A percentile compares a stretch with the other conserved stretches of the same genome.
These are phyloP conservation scores for Drosophila gunungcola DNA, from an alignment of 1,140 invertebrate genomes.

Conservation along the genomic window DNA sequence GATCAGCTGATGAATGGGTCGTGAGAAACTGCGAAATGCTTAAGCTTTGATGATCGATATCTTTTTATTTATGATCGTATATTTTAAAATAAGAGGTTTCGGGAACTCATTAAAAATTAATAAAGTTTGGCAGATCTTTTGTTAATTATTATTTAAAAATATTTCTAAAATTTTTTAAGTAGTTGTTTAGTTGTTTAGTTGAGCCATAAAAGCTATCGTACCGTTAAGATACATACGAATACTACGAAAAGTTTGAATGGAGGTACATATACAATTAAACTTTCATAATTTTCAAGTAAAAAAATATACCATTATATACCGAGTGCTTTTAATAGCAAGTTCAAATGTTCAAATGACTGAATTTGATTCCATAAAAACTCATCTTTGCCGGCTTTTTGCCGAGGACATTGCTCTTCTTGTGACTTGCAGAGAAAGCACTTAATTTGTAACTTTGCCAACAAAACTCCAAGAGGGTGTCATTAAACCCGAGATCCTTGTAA, in stretches of 20 bases:
- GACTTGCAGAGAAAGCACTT: constrained; percentile 1
- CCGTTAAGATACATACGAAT: too few species aligned
- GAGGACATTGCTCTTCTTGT: constrained; percentile 12
- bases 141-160: background rate
- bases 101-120: too few species aligned
- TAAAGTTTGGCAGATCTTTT: too few species aligned
- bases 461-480: constrained; percentile 19
- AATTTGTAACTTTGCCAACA: constrained; percentile 24
- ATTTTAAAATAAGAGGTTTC: too few species aligned
- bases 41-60: too few species aligned
- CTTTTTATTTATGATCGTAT: too few species aligned
- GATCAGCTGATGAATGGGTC: constrained; percentile 9
- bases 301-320: background rate
- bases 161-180: background rate
- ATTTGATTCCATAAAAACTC: constrained; percentile 11
- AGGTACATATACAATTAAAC: background rate
- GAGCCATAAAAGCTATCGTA: too few species aligned
- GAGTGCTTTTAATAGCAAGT: background rate
- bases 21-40: background rate
- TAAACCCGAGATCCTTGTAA: constrained; percentile 18
- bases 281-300: constrained; percentile 2
- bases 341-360: constrained; percentile 11
- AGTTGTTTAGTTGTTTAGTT: too few species aligned
- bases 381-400: constrained; percentile 6
- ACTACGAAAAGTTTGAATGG: background rate